Evolutionary conservation across 1,140 invertebrate genomes (phyloP).

Genomic region (Wasmannia auropunctata): DNA sequence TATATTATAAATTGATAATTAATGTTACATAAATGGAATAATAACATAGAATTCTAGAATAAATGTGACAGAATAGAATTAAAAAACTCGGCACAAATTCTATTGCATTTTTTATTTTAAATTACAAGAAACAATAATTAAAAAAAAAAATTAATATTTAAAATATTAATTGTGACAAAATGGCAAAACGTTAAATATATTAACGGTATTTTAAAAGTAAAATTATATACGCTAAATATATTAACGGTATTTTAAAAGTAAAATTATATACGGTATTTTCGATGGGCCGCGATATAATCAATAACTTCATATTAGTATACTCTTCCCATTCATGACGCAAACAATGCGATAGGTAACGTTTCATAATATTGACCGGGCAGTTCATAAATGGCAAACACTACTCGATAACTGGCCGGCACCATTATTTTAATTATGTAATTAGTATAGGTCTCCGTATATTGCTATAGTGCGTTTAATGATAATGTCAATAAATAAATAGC

Average conservation of each 20-base stretch:
- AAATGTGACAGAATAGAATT: too few species aligned
- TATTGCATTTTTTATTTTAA: neutral
- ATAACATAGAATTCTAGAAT: too few species aligned
- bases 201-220: too few species aligned
- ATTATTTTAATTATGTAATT: conserved; percentile 51
- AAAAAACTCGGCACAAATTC: neutral
- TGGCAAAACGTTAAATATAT: conserved; percentile 8
- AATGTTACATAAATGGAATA: too few species aligned
- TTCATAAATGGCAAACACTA: conserved; percentile 16
- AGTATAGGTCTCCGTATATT: neutral
- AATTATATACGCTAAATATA: too few species aligned
- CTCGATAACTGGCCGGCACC: neutral
- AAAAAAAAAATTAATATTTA: neutral
- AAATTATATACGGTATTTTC: too few species aligned
- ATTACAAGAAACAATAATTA: neutral
- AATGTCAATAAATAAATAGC: conserved; percentile 12
- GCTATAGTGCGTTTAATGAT: neutral
- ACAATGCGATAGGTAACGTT: conserved; percentile 34
- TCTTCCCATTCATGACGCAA: conserved; percentile 36
- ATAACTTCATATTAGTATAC: conserved; percentile 28
- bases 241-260: too few species aligned
- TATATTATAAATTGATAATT: too few species aligned
- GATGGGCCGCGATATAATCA: conserved; percentile 8
- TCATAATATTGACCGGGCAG: conserved; percentile 21
- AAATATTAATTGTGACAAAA: neutral